Evolutionary conservation across 2,888 invertebrate genomes (phyloP), one percentile per base, ranked within the genome.

Genomic region (Leucania comma): DNA sequence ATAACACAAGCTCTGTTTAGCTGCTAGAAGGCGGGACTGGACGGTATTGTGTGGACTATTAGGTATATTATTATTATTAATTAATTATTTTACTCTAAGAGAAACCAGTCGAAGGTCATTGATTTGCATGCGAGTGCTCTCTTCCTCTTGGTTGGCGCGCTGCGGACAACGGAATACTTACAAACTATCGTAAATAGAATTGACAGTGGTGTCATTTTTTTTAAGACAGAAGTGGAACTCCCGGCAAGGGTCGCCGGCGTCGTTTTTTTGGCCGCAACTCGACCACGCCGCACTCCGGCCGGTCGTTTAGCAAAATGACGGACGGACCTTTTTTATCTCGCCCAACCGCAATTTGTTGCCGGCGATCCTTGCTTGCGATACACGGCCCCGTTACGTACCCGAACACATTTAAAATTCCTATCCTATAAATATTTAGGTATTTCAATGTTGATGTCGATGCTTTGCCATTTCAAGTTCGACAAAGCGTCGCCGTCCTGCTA

Each of bases 251-350:
- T 90, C 86, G 88, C 77, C 75, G 81, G 83, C 82, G 86, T 88
- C 87, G 89, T 91, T 93, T 92, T 92, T 91, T 90, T 86, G 81
- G 77, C 89, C 89, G 88, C 90, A 90, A 87, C 87, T 89, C 89
- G 84, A 86, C 90, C 88, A 86, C 86, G 85, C 78, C 87, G 87
- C 86, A 87, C 90, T 91, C 88, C 85, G 87, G 87, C 88, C 89
- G 93, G 91, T 94, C 95, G 93, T 94, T 94, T 94, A 92, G 90
- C 93, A 92, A 94, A 95, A 95, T 94, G 94, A 94, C 94, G 94
- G 92, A 94, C 94, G 92, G 92, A 94, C 95, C 95, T 94, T 95
- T 95, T 95, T 95, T 95, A 95, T 95, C 94, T 95, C 89, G 89
- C 84, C 91, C 92, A 92, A 93, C 95, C 94, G 94, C 95, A 95